Conservation (phyloP, 2,888 invertebrate species). For the Nemoura dubitans region DNA sequence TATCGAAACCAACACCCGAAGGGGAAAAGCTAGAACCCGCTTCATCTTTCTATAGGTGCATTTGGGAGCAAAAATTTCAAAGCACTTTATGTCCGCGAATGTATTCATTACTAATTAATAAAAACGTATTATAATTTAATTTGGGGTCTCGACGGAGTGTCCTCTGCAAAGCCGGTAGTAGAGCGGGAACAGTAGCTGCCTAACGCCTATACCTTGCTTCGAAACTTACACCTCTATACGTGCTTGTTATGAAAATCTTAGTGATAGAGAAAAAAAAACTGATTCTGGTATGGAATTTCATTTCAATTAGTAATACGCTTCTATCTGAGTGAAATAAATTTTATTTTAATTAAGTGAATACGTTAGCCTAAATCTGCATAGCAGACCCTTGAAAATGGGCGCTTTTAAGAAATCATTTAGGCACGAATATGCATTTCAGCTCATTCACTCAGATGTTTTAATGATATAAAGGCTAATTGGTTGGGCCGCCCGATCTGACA, state of each 20-base stretch:
- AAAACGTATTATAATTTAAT: slow-evolving; percentile 5
- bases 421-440: background rate
- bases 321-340: background rate
- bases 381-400: background rate
- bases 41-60: background rate
- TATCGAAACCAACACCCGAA: no score
- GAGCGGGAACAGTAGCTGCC: background rate
- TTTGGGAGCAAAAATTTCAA: background rate
- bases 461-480: background rate
- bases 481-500: background rate
- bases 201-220: background rate
- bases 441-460: background rate
- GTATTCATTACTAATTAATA: slow-evolving; percentile 1
- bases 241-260: background rate
- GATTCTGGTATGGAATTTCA: background rate
- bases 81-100: background rate
- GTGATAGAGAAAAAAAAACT: background rate
- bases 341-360: background rate
- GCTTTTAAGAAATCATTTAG: background rate
- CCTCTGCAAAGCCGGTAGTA: background rate
- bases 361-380: background rate
- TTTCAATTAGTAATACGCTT: background rate
- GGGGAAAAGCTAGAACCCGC: background rate
- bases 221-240: background rate
- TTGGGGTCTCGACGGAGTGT: background rate